Conservation (phyloP, 2,888 invertebrate genomes). For the Dasysyrphus albostriatus region DNA sequence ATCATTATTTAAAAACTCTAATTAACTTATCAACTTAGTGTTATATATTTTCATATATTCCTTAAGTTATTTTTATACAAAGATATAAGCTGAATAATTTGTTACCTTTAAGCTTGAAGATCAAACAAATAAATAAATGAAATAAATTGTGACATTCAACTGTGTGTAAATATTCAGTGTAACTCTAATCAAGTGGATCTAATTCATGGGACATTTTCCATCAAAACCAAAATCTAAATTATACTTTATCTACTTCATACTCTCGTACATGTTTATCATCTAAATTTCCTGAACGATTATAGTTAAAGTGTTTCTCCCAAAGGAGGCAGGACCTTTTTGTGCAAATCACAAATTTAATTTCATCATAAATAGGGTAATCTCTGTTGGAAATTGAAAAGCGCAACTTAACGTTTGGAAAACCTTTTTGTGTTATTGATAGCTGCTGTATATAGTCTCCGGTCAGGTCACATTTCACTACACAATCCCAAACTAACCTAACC, state of each 20-base stretch:
- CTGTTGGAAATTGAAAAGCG: constrained; percentile 36
- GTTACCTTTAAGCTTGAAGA: too few species aligned
- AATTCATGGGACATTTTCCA: background rate
- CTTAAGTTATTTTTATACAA: too few species aligned
- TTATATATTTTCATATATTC: too few species aligned
- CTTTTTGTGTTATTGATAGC: constrained; percentile 27
- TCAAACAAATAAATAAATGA: too few species aligned
- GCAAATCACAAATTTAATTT: constrained; percentile 28
- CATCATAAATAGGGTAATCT: constrained; percentile 26
- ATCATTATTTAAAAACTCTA: too few species aligned
- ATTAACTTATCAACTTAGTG: too few species aligned
- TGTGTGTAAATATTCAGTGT: too few species aligned
- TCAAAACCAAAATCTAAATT: background rate
- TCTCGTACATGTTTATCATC: background rate
- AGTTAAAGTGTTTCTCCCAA: background rate
- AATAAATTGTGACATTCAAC: too few species aligned
- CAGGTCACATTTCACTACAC: constrained; percentile 14
- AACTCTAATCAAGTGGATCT: too few species aligned
- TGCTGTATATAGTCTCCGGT: constrained; percentile 1
- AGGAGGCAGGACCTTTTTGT: background rate
- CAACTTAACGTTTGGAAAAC: constrained; percentile 16
- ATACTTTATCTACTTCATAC: background rate
- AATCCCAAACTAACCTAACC: background rate
- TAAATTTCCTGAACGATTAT: background rate
- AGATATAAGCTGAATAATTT: too few species aligned